Base-by-base conservation (phyloP, 1,140 invertebrate species). In the Drosophila ohnishii region DNA sequence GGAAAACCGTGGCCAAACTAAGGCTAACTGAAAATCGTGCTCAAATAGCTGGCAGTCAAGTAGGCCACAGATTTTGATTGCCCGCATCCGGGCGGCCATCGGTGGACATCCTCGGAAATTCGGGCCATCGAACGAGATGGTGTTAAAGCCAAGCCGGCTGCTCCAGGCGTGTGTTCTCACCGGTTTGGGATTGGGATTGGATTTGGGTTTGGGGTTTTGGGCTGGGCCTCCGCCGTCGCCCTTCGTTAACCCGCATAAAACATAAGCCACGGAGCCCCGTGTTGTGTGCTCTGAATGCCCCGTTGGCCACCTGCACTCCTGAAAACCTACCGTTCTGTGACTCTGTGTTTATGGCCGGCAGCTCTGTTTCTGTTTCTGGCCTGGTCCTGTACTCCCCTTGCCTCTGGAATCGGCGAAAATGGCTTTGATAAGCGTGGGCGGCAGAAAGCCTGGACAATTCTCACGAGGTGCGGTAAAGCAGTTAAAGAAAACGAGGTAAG, bases 91-190 rank as follows among this genome's bases (percentile, higher is more conserved):
- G 65, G 44, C 66, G 48, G 14, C 65, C 37, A 30, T 22, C 62
- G 35, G 53, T 59, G 69, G 69, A 71, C 69, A 71, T 71, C 66
- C 40, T 37, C 44, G 37, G n/a, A 69, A 55, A 66, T 32, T 67
- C 62, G 35, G 39, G 44, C 40, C 39, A 53, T 55, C 32, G 35
- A 60, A 60, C 70, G 61, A 75, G 56, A 73, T 48, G 63, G 75
- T 70, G 75, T 83, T 78, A 78, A 65, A 79, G 75, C 72, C 76
- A 70, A 78, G 70, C 75, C 62, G 63, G 48, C 51, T 64, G 66
- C 69, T 50, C n/a, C 42, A 30, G 69, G 69, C 69, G 47, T 44
- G 63, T 48, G 62, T 37, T 69, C 62, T 69, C 45, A 55, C 65
- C 47, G 45, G 45, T 30, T 28, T 9, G 56, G 42, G 51, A 42